A percentile compares a stretch with the other conserved stretches of the same genome.
Evolutionary conservation across 2,888 invertebrate genomes (phyloP).

Genomic region (Macrophya alboannulata): DNA sequence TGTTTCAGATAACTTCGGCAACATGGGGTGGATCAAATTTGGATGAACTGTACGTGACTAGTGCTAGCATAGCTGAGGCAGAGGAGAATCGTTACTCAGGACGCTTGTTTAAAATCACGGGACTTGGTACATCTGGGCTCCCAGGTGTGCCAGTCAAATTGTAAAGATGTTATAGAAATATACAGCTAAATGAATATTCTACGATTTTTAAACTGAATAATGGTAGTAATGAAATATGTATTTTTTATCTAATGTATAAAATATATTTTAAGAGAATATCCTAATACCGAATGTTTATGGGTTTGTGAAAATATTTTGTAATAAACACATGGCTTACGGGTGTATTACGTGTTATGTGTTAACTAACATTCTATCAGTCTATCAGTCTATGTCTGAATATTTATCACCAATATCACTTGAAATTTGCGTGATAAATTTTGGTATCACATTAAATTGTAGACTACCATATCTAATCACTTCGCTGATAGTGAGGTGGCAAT

Average conservation of each 20-base stretch:
- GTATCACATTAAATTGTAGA: neutral
- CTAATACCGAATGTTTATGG: neutral
- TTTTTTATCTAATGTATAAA: neutral
- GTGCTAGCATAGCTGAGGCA: conserved; percentile 15
- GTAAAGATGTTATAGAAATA: neutral
- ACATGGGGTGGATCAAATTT: conserved; percentile 50
- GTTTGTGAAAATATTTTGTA: neutral
- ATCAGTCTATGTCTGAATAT: neutral
- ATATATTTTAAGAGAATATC: neutral
- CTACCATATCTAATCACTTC: neutral
- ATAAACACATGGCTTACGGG: neutral
- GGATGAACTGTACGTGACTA: conserved; percentile 51
- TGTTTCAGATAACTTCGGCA: conserved; percentile 42
- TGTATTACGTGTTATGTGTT: neutral
- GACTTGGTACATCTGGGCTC: conserved; percentile 46
- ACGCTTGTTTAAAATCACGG: conserved; percentile 55
- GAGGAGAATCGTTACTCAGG: conserved; percentile 20
- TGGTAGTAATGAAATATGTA: neutral
- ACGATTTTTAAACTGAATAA: neutral
- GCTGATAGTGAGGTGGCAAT: neutral
- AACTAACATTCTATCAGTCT: neutral
- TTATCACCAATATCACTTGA: neutral
- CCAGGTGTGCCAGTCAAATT: conserved; percentile 48
- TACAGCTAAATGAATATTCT: neutral
- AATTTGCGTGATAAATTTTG: neutral